Conservation (phyloP, 2,888 invertebrate species). For the Agrilus cyanescens region DNA sequence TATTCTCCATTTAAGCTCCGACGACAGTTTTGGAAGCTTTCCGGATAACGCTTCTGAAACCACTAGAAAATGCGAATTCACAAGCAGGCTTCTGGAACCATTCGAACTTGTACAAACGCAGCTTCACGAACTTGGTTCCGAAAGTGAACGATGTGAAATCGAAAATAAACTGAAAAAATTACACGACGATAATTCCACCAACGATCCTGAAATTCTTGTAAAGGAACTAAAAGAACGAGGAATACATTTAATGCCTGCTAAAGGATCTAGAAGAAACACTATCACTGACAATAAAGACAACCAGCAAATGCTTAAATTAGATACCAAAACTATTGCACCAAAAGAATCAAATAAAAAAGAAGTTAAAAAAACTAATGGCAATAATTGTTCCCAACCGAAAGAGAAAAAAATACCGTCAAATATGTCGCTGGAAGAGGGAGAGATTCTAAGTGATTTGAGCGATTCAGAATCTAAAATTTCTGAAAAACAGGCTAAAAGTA, state of each 20-base stretch:
- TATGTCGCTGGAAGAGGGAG: conserved; percentile 9
- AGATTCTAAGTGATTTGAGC: conserved; percentile 7
- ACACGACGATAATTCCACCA: neutral
- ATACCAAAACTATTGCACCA: neutral
- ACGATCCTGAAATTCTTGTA: conserved; percentile 15
- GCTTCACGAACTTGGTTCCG: conserved; percentile 6
- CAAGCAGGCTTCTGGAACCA: conserved; percentile 6
- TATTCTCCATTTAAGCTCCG: too few species aligned
- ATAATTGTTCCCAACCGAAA: neutral
- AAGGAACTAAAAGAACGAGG: conserved; percentile 28
- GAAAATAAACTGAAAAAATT: neutral
- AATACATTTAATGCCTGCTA: conserved; percentile 28
- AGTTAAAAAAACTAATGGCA: neutral
- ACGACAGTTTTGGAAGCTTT: too few species aligned
- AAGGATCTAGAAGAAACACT: neutral
- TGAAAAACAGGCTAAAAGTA: neutral
- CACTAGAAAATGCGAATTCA: too few species aligned
- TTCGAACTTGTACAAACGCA: conserved; percentile 13
- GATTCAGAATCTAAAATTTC: neutral
- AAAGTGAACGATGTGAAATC: conserved; percentile 1
- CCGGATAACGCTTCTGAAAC: too few species aligned
- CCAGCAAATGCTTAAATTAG: too few species aligned
- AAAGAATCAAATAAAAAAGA: neutral
- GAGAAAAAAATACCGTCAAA: neutral
- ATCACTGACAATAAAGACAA: neutral